phyloP scores from a whole-genome alignment of 2,797 vertebrate species.

The Melanogrammus aeglefinus region DNA sequence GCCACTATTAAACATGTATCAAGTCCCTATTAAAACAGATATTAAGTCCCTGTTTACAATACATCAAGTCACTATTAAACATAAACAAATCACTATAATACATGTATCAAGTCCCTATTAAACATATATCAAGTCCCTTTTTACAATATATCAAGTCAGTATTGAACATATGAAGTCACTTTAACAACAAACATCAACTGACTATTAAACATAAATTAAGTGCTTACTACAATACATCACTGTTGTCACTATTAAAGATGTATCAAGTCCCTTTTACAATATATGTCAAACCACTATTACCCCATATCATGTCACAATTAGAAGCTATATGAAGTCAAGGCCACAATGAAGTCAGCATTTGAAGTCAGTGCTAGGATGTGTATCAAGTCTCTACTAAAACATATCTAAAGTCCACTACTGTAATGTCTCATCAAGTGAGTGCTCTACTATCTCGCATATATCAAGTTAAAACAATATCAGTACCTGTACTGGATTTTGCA shows the following conservation, averaged over 20 bases:
- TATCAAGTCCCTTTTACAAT: not conserved
- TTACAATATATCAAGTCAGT: no score
- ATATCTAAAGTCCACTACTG: not conserved
- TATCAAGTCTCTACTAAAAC: not conserved
- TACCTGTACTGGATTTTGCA: no score
- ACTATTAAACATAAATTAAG: not conserved
- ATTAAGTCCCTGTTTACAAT: not conserved
- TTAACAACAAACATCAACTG: not conserved
- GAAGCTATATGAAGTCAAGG: not conserved
- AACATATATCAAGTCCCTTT: no score
- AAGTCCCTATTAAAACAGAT: not conserved
- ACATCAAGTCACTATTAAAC: not conserved
- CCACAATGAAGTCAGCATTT: no score
- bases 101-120: no score
- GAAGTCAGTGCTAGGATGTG: no score
- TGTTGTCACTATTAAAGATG: no score
- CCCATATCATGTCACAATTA: not conserved
- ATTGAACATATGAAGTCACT: not conserved
- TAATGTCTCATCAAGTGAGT: no score
- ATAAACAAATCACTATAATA: no score
- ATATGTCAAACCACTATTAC: not conserved
- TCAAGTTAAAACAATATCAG: no score
- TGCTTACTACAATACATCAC: no score
- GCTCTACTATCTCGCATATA: no score
- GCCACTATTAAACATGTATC: not conserved